phyloP scores from a whole-genome alignment of 2,888 invertebrate species.

The Melipona beecheii region DNA sequence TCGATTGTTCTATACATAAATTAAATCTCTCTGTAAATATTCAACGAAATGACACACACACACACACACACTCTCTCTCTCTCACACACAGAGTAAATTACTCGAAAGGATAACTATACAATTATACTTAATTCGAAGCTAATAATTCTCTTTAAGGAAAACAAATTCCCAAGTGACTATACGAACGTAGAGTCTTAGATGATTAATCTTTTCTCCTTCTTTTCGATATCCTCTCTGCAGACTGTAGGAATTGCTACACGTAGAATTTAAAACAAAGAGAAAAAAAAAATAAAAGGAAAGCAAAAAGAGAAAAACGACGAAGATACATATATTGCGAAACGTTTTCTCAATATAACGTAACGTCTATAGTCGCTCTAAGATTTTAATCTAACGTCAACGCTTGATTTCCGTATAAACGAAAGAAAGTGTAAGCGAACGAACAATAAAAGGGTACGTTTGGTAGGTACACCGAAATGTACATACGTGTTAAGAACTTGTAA shows the following conservation, averaged over 20 bases:
- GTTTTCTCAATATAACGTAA: slow-evolving; percentile 23
- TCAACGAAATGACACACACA: background rate
- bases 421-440: background rate
- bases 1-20: slow-evolving; percentile 51
- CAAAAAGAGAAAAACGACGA: background rate
- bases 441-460: background rate
- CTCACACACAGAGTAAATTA: background rate
- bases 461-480: slow-evolving; percentile 20
- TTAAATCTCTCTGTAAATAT: slow-evolving; percentile 48
- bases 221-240: slow-evolving; percentile 67
- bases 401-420: background rate
- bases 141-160: slow-evolving; percentile 8
- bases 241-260: slow-evolving; percentile 75
- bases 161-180: slow-evolving; percentile 8
- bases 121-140: slow-evolving; percentile 3
- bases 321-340: slow-evolving; percentile 7
- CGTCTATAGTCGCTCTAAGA: slow-evolving; percentile 32
- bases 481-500: slow-evolving; percentile 25
- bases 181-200: slow-evolving; percentile 32
- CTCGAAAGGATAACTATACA: slow-evolving; percentile 4
- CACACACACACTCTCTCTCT: too few species aligned
- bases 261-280: slow-evolving; percentile 24
- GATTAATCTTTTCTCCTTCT: slow-evolving; percentile 44
- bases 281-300: slow-evolving; percentile 15
- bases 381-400: slow-evolving; percentile 28